Evolutionary conservation across 2,888 invertebrate genomes (phyloP), one percentile per base, ranked within the genome.

Genomic region (Orthosia gothica): DNA sequence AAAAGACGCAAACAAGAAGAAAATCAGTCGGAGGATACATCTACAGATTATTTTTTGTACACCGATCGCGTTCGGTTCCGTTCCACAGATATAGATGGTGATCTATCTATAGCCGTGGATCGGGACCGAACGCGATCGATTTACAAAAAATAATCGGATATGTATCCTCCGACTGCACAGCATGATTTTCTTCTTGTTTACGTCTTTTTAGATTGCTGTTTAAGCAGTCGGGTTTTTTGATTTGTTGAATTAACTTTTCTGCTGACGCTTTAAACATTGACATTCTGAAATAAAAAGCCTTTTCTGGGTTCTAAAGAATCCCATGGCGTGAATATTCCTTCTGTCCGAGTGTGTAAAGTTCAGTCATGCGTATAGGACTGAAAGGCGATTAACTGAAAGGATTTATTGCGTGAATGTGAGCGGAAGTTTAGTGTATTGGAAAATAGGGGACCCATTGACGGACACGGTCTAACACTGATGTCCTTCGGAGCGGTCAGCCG

Each of bases 391-490:
- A 58, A 54, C 62, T 77, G 26, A 71, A 71, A 71, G 67, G 63
- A 80, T 78, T 32, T 64, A 59, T 55, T 71, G 58, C 58, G 23
- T 40, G 26, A 20, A 40, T 59, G n/a, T 58, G 57, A 54, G 40
- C 20, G 64, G 63, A 64, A 59, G 63, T 67, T 23, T 54, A 78
- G 47, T 78, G 55, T 59, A 61, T 55, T 67, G 83, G 83, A 80
- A 82, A 82, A 80, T 78, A 72, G 52, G 77, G 66, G 11, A 54
- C 54, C 61, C 40, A n/a, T 32, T 75, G 63, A 59, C n/a, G n/a
- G 57, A 61, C 64, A 45, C 1, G 20, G 13, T 62, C 4, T 23
- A 70, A 50, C 55, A 61, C 61, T 40, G 59, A 57, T 57, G 77
- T 62, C 26, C 61, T 45, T 70, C 9, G 20, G 40, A 76, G 52